Evolutionary conservation across 1,140 invertebrate species (phyloP), one percentile per base, ranked within the genome.

Genomic region (Penaeus vannamei): DNA sequence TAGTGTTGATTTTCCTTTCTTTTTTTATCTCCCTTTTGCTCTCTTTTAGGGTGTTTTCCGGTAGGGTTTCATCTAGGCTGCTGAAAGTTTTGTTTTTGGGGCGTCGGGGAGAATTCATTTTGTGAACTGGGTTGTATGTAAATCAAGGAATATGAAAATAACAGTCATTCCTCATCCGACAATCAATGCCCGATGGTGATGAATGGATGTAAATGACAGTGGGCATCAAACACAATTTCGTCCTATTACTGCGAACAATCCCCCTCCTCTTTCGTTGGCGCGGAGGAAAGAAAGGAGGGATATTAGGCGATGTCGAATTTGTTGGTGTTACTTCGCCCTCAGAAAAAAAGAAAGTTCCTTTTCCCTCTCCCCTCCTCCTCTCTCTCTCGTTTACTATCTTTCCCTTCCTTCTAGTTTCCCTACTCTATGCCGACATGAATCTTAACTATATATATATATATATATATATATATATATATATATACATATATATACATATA

Each of bases 151-250:
- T 22, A 26, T 59, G 26, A 32, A 60, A 81, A 53, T 79, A 89
- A 89, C 83, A 61, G 79, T 60, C 61, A 84, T 84, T 89, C 84
- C 87, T 80, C 26, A 80, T 66, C 82, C 84, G 72, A 85, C 87
- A 89, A 85, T 89, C 82, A 89, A 89, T 89, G 84, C 80, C 60
- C 76, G 76, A 79, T 66, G 82, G 85, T 89, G 82, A 89, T 89
- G 77, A 80, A 89, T 89, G 87, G 76, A 89, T 89, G 87, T 72
- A 89, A 84, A 89, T 89, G 83, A 83, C 83, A 53, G 53, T 53
- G 53, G 53, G 53, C 8, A 72, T 23, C 19, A 76, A 42, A 80
- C 82, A 72, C 64, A 59, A 69, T 46, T 36, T 29, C 29, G n/a
- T 46, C 32, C 32, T 79, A 36, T 22, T 79, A 46, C 76, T 36